Base-by-base conservation (phyloP, 2,888 invertebrate species). In the Andrena camellia region DNA sequence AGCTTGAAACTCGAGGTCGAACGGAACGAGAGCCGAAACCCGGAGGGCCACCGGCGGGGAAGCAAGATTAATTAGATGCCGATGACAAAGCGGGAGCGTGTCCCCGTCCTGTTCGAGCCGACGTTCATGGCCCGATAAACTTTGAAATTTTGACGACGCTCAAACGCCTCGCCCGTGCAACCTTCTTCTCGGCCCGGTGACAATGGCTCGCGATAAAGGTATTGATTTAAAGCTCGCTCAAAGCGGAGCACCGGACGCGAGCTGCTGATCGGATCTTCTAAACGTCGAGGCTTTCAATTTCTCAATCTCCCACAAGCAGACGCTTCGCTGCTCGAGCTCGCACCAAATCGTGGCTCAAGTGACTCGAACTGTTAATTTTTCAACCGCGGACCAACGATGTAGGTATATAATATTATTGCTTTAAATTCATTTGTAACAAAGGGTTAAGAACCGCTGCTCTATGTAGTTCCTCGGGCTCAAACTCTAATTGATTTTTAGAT, bases 21-120 rank as follows among this genome's bases (percentile, higher is more conserved):
- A 76, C 70, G 57, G 73, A 70, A 77, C 67, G 68, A 77, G 71
- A 79, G 73, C 75, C 78, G 77, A 72, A 78, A 80, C 31, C 62
- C 42, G 67, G 70, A 59, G 64, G n/a, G 60, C 42, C 20, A 54
- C 31, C 17, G 29, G 50, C 35, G 50, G 59, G 42, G 72, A 72
- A 86, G 86, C 84, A 80, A 86, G 87, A 89, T 90, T 90, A 89
- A 90, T 90, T 90, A 88, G 88, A 90, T 81, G 83, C 79, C 88
- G 85, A 88, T 86, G 89, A 90, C 84, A 81, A 84, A 83, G 84
- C 83, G 69, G 70, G 69, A 57, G 67, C 74, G 73, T 78, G 78
- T 74, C 63, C 68, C 60, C 62, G 66, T 63, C 59, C 78, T 59
- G 74, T 57, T 71, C 78, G 20, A 50, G 73, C 60, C 48, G 77